These are phyloP conservation scores for Eupithecia inturbata DNA, from an alignment of 2,888 invertebrate species.

Conservation along the genomic window DNA sequence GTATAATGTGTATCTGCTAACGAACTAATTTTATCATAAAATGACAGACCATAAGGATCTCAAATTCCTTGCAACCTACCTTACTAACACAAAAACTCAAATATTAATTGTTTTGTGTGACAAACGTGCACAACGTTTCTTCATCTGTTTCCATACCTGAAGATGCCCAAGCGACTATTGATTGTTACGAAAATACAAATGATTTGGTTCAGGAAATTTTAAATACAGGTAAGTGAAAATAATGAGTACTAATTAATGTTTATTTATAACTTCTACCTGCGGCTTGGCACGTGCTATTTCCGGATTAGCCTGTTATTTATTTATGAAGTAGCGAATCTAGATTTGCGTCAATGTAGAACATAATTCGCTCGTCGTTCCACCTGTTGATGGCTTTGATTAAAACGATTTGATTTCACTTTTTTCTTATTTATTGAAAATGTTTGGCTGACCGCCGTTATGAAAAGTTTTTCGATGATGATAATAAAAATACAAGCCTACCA, in stretches of 20 bases:
- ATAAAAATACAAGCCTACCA: too few relatives aligned
- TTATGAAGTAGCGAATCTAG: too few relatives aligned
- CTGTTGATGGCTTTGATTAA: too few relatives aligned
- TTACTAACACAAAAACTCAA: not conserved
- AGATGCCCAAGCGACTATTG: conserved; percentile 7
- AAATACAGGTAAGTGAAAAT: conserved; percentile 3
- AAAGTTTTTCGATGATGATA: too few relatives aligned
- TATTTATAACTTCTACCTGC: not conserved
- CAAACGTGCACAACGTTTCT: too few relatives aligned
- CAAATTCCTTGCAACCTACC: not conserved
- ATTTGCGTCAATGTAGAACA: too few relatives aligned
- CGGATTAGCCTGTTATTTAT: too few relatives aligned
- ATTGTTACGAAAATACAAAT: not conserved
- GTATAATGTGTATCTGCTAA: not conserved
- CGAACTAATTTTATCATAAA: not conserved
- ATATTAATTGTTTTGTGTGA: not conserved
- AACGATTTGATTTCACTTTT: too few relatives aligned
- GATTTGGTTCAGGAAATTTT: conserved; percentile 6
- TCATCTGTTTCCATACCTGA: not conserved
- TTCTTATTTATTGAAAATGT: too few relatives aligned
- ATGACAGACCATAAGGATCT: not conserved
- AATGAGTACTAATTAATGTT: not conserved
- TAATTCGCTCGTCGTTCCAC: too few relatives aligned
- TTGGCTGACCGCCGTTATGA: too few relatives aligned
- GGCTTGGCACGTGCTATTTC: too few relatives aligned